These are phyloP conservation scores for Montifringilla adamsi DNA, from an alignment of 2,113 vertebrate genomes.

Conservation along the genomic window DNA sequence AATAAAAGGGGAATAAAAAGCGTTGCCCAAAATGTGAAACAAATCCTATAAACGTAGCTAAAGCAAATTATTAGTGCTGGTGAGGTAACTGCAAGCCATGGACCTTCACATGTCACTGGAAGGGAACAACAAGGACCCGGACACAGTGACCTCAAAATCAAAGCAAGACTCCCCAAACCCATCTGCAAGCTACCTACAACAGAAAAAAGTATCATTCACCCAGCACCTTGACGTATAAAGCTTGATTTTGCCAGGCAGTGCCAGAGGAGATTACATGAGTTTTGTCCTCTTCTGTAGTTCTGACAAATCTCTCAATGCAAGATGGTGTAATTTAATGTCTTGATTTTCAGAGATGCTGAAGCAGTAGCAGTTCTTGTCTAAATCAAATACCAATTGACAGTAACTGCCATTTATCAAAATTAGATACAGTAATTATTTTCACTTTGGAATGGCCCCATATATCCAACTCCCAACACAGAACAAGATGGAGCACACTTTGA, in stretches of 20 bases:
- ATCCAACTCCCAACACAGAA: neutral
- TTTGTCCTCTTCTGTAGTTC: neutral
- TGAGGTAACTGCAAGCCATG: neutral
- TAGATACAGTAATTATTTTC: neutral
- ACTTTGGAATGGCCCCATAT: neutral
- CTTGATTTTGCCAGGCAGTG: neutral
- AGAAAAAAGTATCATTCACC: neutral
- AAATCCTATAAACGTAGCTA: neutral
- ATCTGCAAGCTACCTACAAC: neutral
- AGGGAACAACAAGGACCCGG: neutral
- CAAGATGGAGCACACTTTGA: neutral
- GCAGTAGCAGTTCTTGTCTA: neutral
- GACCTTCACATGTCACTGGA: neutral
- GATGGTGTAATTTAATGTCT: neutral
- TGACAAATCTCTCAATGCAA: neutral
- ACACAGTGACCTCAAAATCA: neutral
- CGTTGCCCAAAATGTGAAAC: neutral
- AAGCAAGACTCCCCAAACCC: neutral
- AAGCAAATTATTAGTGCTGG: neutral
- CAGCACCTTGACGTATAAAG: neutral
- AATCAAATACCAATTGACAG: neutral
- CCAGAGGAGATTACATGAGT: neutral
- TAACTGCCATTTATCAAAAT: neutral
- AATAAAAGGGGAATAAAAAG: neutral
- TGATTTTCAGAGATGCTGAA: neutral